Percentiles rank a stretch among this genome's conserved stretches.
Conservation (phyloP, 2,888 invertebrate genomes). For the Drosophila bunnanda region DNA sequence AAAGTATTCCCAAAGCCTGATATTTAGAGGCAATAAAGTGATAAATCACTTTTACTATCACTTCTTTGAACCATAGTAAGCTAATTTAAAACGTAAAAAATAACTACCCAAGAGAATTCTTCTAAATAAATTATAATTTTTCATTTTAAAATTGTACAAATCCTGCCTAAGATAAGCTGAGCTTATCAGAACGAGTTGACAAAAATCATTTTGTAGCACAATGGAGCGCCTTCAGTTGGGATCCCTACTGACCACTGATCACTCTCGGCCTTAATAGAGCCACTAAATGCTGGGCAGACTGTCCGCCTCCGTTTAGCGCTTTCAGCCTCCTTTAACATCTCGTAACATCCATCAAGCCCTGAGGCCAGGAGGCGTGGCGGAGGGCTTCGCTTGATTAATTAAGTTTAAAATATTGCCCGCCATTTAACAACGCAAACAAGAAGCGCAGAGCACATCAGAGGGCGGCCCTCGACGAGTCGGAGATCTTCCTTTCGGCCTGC, state of each 20-base stretch:
- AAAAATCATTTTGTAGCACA: background rate
- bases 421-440: constrained; percentile 66
- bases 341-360: constrained; percentile 62
- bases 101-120: background rate
- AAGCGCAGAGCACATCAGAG: constrained; percentile 31
- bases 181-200: background rate
- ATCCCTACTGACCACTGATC: background rate
- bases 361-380: constrained; percentile 29
- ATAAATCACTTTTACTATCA: background rate
- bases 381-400: constrained; percentile 71
- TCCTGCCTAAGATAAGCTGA: background rate
- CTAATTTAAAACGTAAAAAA: background rate
- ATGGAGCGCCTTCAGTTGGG: background rate
- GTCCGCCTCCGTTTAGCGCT: constrained; percentile 82
- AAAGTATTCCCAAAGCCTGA: background rate
- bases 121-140: background rate
- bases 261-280: constrained; percentile 65
- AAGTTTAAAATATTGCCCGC: constrained; percentile 78
- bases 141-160: background rate
- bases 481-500: constrained; percentile 54
- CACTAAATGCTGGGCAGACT: constrained; percentile 64
- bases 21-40: no score
- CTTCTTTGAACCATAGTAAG: background rate
- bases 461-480: constrained; percentile 16
- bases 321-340: constrained; percentile 45